phyloP scores from a whole-genome alignment of 2,888 invertebrate species.

The Ligdia adustata region DNA sequence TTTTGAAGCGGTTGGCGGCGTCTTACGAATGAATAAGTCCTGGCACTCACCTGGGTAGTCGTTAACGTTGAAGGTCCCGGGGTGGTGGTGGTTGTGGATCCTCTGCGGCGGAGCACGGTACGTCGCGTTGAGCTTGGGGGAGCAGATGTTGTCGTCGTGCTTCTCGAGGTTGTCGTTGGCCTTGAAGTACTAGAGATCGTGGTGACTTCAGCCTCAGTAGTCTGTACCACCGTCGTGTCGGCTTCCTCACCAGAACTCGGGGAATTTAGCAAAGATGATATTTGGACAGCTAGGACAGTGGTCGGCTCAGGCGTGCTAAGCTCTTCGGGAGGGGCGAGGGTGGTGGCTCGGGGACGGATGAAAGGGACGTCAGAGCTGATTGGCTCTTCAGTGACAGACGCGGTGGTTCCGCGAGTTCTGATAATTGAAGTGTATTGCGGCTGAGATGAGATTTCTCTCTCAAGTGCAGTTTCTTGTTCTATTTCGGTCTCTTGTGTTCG shows the following conservation, averaged over 20 bases:
- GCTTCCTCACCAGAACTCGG: constrained; percentile 53
- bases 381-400: constrained; percentile 47
- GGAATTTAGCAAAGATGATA: constrained; percentile 72
- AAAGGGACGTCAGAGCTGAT: constrained; percentile 56
- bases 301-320: constrained; percentile 64
- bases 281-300: constrained; percentile 73
- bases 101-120: constrained; percentile 54
- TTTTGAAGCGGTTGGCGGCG: constrained; percentile 68
- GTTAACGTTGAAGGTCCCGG: constrained; percentile 52
- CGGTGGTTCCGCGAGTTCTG: constrained; percentile 63
- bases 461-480: constrained; percentile 66
- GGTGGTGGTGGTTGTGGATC: constrained; percentile 54
- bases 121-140: constrained; percentile 47
- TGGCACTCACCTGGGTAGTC: constrained; percentile 84
- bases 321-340: constrained; percentile 49
- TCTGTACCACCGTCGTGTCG: constrained; percentile 48
- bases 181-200: constrained; percentile 53
- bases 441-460: constrained; percentile 73
- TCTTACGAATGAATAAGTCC: constrained; percentile 76
- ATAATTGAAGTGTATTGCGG: constrained; percentile 72
- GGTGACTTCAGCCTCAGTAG: constrained; percentile 50
- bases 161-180: constrained; percentile 44
- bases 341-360: constrained; percentile 57
- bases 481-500: constrained; percentile 52
- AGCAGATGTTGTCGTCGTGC: constrained; percentile 44